Base-by-base conservation (phyloP, 2,797 vertebrate genomes). In the Alcedo quadribrachys region DNA sequence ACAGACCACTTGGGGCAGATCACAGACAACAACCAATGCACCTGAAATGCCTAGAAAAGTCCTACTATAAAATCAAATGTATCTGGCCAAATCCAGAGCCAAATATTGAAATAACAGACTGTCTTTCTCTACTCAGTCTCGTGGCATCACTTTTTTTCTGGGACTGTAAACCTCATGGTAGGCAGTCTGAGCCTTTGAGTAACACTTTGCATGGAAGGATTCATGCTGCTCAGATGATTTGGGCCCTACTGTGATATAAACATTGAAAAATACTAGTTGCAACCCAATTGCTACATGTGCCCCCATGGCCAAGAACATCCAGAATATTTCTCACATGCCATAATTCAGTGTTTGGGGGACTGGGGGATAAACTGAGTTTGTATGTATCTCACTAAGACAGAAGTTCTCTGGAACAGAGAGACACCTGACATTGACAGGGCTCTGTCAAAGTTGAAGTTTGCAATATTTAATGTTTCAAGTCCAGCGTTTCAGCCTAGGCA, bases 1-100 rank as follows among this genome's bases (percentile, higher is more conserved):
- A 37, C 0, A 0, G 46, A 55, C 50, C 70, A 14, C 50, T 25
- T 0, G 0, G 15, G 57, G 22, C 20, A 79, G 5, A 62, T 35
- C 51, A 12, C 1, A 3, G 43, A 35, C 22, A 46, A 61, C 42
- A 33, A 17, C 0, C 0, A 7, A 53, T 46, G 30, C 22, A 61
- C 50, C 35, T 30, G 62, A 30, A 27, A 60, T 32, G 16, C 32
- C 50, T 50, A n/a, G 9, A 5, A 4, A 55, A 53, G 13, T 28
- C 28, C 61, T 58, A 35, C 53, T 8, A 37, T 22, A 50, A 62
- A 74, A 68, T 20, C 20, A 61, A 58, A 46, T 2, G 5, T 53
- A 11, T 19, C 1, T 4, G 12, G 22, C 17, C 67, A 71, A 65
- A 86, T 32, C 33, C 24, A 55, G 32, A 71, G 57, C 8, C 42